A percentile compares a stretch with the other conserved stretches of the same genome.
phyloP scores from a whole-genome alignment of 1,140 invertebrate species.

The Spodoptera frugiperda region DNA sequence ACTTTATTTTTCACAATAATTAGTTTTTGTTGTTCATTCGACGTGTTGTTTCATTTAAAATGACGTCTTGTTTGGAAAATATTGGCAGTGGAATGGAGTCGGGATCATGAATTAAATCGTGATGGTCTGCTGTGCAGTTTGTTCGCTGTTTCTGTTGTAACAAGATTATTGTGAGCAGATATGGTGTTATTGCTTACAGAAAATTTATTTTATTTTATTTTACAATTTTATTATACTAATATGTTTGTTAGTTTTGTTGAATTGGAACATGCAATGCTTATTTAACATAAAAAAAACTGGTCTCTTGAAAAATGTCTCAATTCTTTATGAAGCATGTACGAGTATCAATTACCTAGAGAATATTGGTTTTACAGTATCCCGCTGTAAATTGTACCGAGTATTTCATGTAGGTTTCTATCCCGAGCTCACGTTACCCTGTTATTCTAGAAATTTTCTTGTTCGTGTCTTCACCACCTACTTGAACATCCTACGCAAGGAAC shows the following conservation, averaged over 20 bases:
- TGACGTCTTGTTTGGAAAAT: constrained; percentile 24
- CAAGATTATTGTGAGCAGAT: too few relatives aligned
- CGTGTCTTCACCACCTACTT: background rate
- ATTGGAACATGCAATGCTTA: too few relatives aligned
- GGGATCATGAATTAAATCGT: background rate
- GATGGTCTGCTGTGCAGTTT: background rate
- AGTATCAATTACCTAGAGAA: too few relatives aligned
- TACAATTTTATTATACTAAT: too few relatives aligned
- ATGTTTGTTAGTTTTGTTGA: too few relatives aligned
- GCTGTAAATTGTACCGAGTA: background rate
- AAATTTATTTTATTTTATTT: too few relatives aligned
- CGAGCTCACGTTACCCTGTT: background rate
- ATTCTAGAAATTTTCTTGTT: background rate
- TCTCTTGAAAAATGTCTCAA: too few relatives aligned
- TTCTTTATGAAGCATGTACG: too few relatives aligned
- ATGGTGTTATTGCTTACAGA: too few relatives aligned
- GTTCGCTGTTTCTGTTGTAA: background rate
- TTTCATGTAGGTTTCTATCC: background rate
- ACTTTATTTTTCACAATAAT: constrained; percentile 59
- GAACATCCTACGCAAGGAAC: background rate
- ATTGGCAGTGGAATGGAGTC: background rate
- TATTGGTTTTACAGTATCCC: too few relatives aligned
- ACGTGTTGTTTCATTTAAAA: constrained; percentile 23
- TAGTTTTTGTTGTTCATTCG: constrained; percentile 52
- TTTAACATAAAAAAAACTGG: too few relatives aligned